phyloP scores from a whole-genome alignment of 2,113 vertebrate genomes.

The Mormoops blainvillei region DNA sequence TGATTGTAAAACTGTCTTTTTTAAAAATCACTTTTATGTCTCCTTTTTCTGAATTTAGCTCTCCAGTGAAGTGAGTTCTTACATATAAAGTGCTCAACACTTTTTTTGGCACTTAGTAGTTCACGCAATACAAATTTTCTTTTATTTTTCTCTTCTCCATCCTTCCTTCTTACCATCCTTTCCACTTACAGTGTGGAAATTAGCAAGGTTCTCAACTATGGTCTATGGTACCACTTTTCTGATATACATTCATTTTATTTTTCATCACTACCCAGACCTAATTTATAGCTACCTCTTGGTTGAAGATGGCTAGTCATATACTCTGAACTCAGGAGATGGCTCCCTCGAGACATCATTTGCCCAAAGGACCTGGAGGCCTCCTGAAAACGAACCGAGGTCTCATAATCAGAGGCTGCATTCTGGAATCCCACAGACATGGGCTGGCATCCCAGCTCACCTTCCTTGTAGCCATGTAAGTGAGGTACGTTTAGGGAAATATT shows the following conservation, averaged over 20 bases:
- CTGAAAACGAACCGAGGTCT: not conserved
- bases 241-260: not conserved
- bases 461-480: not conserved
- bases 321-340: not conserved
- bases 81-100: not conserved
- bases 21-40: not conserved
- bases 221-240: not conserved
- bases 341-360: not conserved
- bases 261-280: not conserved
- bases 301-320: not conserved
- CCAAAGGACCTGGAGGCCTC: not conserved
- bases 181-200: not conserved
- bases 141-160: not conserved
- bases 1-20: not conserved
- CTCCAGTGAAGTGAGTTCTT: not conserved
- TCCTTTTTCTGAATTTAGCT: not conserved
- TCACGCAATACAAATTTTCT: too few relatives aligned
- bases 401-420: not conserved
- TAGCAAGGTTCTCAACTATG: not conserved
- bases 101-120: not conserved
- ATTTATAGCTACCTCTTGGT: not conserved
- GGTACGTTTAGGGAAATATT: not conserved
- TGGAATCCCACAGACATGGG: not conserved
- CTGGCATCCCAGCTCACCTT: not conserved
- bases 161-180: not conserved